These are phyloP conservation scores for Plusia festucae DNA, from an alignment of 2,888 invertebrate species.

Conservation along the genomic window DNA sequence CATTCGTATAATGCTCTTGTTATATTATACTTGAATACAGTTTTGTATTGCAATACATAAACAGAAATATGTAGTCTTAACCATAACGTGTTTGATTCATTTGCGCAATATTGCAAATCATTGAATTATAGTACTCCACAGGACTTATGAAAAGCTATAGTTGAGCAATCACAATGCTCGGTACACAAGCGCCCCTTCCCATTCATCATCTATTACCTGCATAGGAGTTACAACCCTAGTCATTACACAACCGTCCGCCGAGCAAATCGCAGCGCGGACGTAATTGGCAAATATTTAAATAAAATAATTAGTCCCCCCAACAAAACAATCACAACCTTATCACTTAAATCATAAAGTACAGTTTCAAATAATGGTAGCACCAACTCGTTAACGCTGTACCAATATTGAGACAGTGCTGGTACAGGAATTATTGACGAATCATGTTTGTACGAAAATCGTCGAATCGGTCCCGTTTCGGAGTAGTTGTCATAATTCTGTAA, in stretches of 20 bases:
- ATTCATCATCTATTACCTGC: constrained; percentile 48
- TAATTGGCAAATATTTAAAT: constrained; percentile 71
- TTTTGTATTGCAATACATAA: too few relatives aligned
- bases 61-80: too few relatives aligned
- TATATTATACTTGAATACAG: too few relatives aligned
- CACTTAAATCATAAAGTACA: constrained; percentile 8
- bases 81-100: too few relatives aligned
- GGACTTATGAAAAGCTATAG: constrained; percentile 27
- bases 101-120: background rate
- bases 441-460: constrained; percentile 76
- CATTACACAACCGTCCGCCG: constrained; percentile 42
- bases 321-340: constrained; percentile 39
- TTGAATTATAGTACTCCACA: background rate
- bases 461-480: constrained; percentile 46
- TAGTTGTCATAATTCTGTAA: constrained; percentile 46
- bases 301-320: constrained; percentile 62
- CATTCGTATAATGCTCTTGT: too few relatives aligned
- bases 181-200: constrained; percentile 33
- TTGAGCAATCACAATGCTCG: constrained; percentile 25
- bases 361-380: constrained; percentile 33
- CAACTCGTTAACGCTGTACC: constrained; percentile 80
- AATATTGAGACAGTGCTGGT: constrained; percentile 79
- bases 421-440: constrained; percentile 79
- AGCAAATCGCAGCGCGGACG: constrained; percentile 60
- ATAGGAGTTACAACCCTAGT: constrained; percentile 24